Percentiles rank a stretch among this genome's conserved stretches.
phyloP scores from a whole-genome alignment of 2,113 vertebrate genomes.

The Desmodus rotundus region DNA sequence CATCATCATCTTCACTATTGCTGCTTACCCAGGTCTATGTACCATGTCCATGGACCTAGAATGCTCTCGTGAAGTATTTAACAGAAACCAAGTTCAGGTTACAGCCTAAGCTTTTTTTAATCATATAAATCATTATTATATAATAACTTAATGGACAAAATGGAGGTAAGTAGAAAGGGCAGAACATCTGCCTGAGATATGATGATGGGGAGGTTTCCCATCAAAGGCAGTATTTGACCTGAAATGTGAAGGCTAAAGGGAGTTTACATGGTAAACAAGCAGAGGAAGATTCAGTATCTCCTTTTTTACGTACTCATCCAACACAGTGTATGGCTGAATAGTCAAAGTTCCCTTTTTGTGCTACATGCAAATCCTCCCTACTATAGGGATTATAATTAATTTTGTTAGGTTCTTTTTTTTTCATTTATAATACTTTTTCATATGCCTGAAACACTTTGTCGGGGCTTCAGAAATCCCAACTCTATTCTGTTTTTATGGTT shows the following conservation, averaged over 20 bases:
- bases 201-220: neutral
- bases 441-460: neutral
- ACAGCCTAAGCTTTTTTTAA: neutral
- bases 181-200: neutral
- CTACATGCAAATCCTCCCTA: neutral
- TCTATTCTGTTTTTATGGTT: slow-evolving; percentile 30
- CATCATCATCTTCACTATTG: neutral
- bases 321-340: neutral
- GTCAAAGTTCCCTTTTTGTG: neutral
- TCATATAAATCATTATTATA: neutral
- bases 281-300: neutral
- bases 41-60: neutral
- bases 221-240: neutral
- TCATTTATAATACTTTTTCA: slow-evolving; percentile 16
- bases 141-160: neutral
- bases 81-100: neutral
- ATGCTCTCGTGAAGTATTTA: neutral
- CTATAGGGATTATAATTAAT: slow-evolving; percentile 8
- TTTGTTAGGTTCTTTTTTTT: slow-evolving; percentile 2
- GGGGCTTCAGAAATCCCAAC: slow-evolving; percentile 39
- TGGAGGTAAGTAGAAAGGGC: neutral
- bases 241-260: neutral
- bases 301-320: neutral
- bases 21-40: neutral
- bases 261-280: neutral